Evolutionary conservation across 2,888 invertebrate genomes (phyloP).

Genomic region (Hololepta plana): DNA sequence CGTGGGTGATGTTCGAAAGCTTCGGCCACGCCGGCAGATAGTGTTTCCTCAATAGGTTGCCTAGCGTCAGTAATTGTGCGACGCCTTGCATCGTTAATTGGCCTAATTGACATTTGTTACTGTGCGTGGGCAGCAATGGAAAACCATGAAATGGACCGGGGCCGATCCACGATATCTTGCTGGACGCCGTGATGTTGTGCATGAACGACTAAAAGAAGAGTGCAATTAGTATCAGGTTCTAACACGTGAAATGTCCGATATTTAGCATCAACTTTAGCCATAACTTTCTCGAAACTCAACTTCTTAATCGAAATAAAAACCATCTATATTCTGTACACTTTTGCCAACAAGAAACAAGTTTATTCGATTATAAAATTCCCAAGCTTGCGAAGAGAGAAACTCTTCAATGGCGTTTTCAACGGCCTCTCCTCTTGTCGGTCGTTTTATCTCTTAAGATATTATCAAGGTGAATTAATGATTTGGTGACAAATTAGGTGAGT

Average conservation of each 20-base stretch:
- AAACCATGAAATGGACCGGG: slow-evolving; percentile 73
- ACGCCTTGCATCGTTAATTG: slow-evolving; percentile 73
- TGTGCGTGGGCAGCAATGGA: slow-evolving; percentile 49
- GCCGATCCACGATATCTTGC: slow-evolving; percentile 55
- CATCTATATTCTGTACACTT: no score
- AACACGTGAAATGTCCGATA: no score
- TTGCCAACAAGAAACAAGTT: no score
- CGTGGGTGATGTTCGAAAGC: slow-evolving; percentile 28
- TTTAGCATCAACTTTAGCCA: no score
- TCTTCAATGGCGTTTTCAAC: no score
- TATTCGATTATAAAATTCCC: no score
- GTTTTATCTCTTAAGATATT: no score
- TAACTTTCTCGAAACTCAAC: no score
- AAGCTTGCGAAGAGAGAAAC: no score
- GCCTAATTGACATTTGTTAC: slow-evolving; percentile 60
- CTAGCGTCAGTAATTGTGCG: slow-evolving; percentile 65
- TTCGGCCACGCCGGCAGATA: slow-evolving; percentile 40
- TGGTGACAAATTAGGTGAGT: no score
- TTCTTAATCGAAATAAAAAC: neutral
- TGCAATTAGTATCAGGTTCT: neutral
- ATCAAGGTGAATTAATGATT: no score
- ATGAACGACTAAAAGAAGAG: slow-evolving; percentile 30
- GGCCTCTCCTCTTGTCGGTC: no score
- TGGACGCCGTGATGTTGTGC: slow-evolving; percentile 33
- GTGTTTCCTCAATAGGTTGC: slow-evolving; percentile 42